These are phyloP conservation scores for Coelopa frigida DNA, from an alignment of 1,140 invertebrate genomes.

Conservation along the genomic window DNA sequence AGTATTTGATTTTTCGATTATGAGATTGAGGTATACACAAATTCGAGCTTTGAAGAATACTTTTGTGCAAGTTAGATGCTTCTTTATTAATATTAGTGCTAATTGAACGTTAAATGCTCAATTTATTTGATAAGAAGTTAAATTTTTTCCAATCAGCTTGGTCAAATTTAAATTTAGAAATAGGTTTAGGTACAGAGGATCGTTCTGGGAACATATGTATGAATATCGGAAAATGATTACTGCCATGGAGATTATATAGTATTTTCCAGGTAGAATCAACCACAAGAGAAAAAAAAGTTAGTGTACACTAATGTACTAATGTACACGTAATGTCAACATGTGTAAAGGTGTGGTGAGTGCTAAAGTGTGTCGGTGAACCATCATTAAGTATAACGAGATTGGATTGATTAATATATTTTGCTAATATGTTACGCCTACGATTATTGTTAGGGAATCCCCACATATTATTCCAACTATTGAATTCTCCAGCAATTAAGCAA, in stretches of 20 bases:
- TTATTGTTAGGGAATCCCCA: conserved; percentile 14
- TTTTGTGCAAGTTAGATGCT: conserved; percentile 3
- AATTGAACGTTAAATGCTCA: neutral
- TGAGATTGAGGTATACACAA: neutral
- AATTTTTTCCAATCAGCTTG: conserved; percentile 2
- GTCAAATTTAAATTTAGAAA: neutral
- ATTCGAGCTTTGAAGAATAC: neutral
- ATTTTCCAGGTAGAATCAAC: conserved; percentile 11
- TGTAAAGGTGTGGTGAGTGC: conserved; percentile 5
- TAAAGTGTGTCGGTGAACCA: conserved; percentile 8
- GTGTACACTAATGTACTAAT: too few relatives aligned
- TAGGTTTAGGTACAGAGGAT: neutral
- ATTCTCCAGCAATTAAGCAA: conserved; percentile 11
- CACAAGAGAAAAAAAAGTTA: conserved; percentile 7
- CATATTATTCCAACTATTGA: conserved; percentile 13
- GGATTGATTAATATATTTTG: conserved; percentile 1
- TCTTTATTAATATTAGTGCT: conserved; percentile 3
- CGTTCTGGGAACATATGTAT: conserved; percentile 7
- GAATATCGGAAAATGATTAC: conserved; percentile 18
- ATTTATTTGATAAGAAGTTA: neutral
- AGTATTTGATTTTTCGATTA: neutral
- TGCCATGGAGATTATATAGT: conserved; percentile 11
- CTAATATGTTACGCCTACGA: conserved; percentile 11
- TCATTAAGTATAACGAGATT: conserved; percentile 13
- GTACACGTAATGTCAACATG: too few relatives aligned